Conservation (phyloP, 2,888 invertebrate genomes). For the Phorcus lineatus region DNA sequence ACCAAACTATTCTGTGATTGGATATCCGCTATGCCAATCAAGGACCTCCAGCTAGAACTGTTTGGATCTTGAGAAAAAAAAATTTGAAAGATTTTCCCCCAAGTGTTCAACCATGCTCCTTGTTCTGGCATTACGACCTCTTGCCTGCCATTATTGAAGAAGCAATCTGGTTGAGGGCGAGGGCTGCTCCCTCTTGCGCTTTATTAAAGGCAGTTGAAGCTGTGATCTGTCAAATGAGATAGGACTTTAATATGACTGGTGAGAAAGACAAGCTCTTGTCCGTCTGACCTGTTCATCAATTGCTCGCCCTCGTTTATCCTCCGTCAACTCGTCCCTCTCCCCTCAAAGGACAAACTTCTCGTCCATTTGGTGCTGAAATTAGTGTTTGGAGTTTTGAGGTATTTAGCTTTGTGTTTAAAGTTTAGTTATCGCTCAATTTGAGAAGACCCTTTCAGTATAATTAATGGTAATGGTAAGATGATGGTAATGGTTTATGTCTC, state of each 20-base stretch:
- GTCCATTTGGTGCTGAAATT: too few species aligned
- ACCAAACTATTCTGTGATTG: too few species aligned
- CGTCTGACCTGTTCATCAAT: not conserved
- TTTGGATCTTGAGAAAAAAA: too few species aligned
- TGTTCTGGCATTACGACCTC: not conserved
- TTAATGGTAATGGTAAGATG: too few species aligned
- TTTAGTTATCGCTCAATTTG: too few species aligned
- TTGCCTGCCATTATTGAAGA: not conserved
- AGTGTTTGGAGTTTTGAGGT: too few species aligned
- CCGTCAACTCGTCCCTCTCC: not conserved
- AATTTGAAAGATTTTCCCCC: not conserved
- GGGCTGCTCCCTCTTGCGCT: not conserved
- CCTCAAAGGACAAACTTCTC: too few species aligned
- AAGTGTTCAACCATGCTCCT: not conserved
- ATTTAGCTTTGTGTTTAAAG: too few species aligned
- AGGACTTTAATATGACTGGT: not conserved
- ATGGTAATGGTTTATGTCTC: too few species aligned
- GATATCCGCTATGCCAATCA: too few species aligned
- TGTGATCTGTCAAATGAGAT: not conserved
- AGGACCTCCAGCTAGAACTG: too few species aligned
- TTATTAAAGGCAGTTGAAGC: slow-evolving; percentile 15
- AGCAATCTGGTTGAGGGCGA: not conserved
- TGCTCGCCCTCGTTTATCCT: not conserved
- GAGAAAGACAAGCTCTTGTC: not conserved
- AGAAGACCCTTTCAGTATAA: too few species aligned